These are phyloP conservation scores for Cantharis rustica DNA, from an alignment of 2,888 invertebrate species.

Conservation along the genomic window DNA sequence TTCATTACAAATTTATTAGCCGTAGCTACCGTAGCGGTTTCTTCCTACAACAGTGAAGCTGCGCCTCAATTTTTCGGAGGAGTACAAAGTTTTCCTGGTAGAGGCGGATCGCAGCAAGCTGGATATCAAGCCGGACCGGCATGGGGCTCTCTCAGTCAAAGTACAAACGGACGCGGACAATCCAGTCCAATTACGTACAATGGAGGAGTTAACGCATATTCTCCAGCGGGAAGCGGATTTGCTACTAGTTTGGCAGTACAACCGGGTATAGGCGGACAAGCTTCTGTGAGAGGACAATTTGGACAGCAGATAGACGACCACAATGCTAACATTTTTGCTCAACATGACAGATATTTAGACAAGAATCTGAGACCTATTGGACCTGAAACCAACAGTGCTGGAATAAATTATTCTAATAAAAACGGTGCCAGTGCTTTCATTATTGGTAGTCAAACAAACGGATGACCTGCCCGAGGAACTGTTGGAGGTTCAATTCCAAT, in stretches of 20 bases:
- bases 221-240: not conserved
- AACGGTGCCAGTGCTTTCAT: constrained; percentile 16
- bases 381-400: constrained; percentile 7
- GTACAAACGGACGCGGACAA: constrained; percentile 3
- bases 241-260: not conserved
- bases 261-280: constrained; percentile 19
- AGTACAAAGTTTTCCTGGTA: not conserved
- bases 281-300: constrained; percentile 4
- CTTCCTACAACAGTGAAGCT: not conserved
- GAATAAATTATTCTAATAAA: constrained; percentile 6
- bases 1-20: not conserved
- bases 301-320: not conserved
- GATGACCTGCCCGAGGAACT: constrained; percentile 7
- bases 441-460: constrained; percentile 10
- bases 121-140: constrained; percentile 24
- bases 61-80: constrained; percentile 22
- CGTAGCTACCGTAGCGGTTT: not conserved
- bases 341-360: constrained; percentile 10
- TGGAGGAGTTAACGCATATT: constrained; percentile 5
- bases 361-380: constrained; percentile 12
- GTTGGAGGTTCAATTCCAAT: constrained; percentile 21
- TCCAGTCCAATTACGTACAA: constrained; percentile 9
- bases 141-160: constrained; percentile 24
- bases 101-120: constrained; percentile 4
- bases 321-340: constrained; percentile 1